Base-by-base conservation (phyloP, 2,888 invertebrate species). In the Bhutanitis thaidina region DNA sequence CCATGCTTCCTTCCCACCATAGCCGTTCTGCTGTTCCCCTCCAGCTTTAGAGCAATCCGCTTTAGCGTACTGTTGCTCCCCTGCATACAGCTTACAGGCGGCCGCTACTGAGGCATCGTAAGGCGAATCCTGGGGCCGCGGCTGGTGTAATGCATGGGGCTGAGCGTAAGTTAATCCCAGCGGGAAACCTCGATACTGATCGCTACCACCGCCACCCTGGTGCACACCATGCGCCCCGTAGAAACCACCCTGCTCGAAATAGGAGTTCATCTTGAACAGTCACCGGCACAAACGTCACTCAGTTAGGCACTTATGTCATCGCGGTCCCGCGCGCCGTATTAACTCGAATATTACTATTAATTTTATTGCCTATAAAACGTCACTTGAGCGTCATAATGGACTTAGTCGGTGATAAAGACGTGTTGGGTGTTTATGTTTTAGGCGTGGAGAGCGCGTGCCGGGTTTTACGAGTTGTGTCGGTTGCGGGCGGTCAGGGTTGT, bases 201-300 rank as follows among this genome's bases (percentile, higher is more conserved):
- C 93, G 65, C 96, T 95, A 54, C 93, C 91, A 14, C 87, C 92
- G 64, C 93, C 91, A 57, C 93, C 92, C 90, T 96, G 94, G 90
- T 96, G 94, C 69, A 88, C 88, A 77, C 96, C 96, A 86, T 96
- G 96, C 73, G 94, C 92, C 75, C 97, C 96, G 91, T 97, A 97
- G 91, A 97, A 97, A 87, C 97, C 97, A 86, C 95, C 95, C 91
- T 97, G 97, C 91, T 97, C 97, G 87, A 97, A 97, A 88, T 97
- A 97, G 81, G 97, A 97, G 94, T 97, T 97, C 97, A 97, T 97
- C 85, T 84, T 93, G 83, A 74, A 74, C 69, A 67, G 75, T 86
- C 85, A 81, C 82, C 63, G 74, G 67, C 80, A 81, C 84, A 64
- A 78, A 78, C 84, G 83, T 82, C 86, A 87, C 86, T 80, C 67